A percentile compares a stretch with the other conserved stretches of the same genome.
Evolutionary conservation across 2,797 vertebrate species (phyloP).

Genomic region (Coregonus suidteri): DNA sequence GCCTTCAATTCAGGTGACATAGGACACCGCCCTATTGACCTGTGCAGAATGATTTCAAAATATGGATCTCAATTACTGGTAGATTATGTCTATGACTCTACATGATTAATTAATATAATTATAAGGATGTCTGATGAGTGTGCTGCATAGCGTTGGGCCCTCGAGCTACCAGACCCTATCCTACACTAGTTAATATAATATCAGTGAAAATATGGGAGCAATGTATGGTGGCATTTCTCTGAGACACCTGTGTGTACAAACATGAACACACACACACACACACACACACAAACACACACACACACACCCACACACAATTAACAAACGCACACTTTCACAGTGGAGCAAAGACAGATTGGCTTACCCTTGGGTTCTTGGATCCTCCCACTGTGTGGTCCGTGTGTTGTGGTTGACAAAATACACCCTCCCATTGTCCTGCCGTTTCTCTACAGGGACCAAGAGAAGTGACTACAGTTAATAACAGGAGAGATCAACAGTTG

Average conservation of each 20-base stretch:
- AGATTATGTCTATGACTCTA: not conserved
- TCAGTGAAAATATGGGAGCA: not conserved
- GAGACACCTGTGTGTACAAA: constrained; percentile 1
- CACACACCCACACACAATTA: not conserved
- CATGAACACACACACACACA: not conserved
- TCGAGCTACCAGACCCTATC: not conserved
- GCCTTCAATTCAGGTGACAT: not conserved
- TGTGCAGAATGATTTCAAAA: too few relatives aligned
- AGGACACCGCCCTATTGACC: not conserved
- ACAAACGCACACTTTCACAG: not conserved
- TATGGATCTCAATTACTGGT: too few relatives aligned
- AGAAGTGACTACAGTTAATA: constrained; percentile 59
- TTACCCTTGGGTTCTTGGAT: constrained; percentile 96
- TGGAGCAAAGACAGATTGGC: constrained; percentile 36
- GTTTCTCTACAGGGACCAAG: constrained; percentile 82
- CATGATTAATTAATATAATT: not conserved
- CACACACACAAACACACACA: not conserved
- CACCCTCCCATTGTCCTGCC: constrained; percentile 95
- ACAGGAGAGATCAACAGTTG: not conserved
- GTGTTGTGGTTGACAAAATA: constrained; percentile 99
- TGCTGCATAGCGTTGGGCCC: not conserved
- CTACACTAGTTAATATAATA: not conserved
- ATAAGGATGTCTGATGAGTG: not conserved
- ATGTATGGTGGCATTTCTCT: not conserved
- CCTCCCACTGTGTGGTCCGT: constrained; percentile 96